phyloP scores from a whole-genome alignment of 2,888 invertebrate species.

The Drosophila kanekoi region DNA sequence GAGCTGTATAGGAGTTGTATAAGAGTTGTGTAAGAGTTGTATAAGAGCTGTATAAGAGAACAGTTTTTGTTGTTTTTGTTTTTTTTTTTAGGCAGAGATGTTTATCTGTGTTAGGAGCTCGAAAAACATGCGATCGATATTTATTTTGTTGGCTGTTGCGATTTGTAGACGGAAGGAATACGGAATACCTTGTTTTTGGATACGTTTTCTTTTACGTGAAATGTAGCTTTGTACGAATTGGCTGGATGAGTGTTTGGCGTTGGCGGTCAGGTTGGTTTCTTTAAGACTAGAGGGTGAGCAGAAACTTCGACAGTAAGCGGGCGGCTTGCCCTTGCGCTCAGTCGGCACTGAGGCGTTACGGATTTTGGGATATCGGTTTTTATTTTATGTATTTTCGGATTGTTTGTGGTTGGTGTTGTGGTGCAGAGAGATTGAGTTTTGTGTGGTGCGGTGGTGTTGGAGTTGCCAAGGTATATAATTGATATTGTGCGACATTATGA shows the following conservation, averaged over 20 bases:
- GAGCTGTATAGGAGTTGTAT: slow-evolving; percentile 11
- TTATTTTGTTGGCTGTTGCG: slow-evolving; percentile 15
- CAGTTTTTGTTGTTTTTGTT: neutral
- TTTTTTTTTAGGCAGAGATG: slow-evolving; percentile 30
- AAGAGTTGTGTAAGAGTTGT: slow-evolving; percentile 8
- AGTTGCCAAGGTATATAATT: slow-evolving; percentile 62
- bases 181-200: slow-evolving; percentile 85
- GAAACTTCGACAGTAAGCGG: slow-evolving; percentile 85
- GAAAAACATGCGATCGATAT: slow-evolving; percentile 56
- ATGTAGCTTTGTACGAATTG: slow-evolving; percentile 84
- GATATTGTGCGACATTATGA: slow-evolving; percentile 60
- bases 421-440: slow-evolving; percentile 26
- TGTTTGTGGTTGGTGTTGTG: slow-evolving; percentile 31
- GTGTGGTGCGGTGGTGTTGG: slow-evolving; percentile 37
- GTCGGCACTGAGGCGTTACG: slow-evolving; percentile 78
- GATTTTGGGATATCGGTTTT: slow-evolving; percentile 12
- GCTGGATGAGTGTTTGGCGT: slow-evolving; percentile 82
- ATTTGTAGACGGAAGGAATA: slow-evolving; percentile 72
- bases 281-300: slow-evolving; percentile 83
- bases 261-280: slow-evolving; percentile 81
- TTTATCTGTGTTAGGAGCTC: slow-evolving; percentile 55
- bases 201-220: slow-evolving; percentile 85
- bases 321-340: slow-evolving; percentile 83
- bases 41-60: slow-evolving; percentile 15
- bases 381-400: slow-evolving; percentile 31